Evolutionary conservation across 2,888 invertebrate genomes (phyloP), one percentile per base, ranked within the genome.

Genomic region (Athalia rosae): DNA sequence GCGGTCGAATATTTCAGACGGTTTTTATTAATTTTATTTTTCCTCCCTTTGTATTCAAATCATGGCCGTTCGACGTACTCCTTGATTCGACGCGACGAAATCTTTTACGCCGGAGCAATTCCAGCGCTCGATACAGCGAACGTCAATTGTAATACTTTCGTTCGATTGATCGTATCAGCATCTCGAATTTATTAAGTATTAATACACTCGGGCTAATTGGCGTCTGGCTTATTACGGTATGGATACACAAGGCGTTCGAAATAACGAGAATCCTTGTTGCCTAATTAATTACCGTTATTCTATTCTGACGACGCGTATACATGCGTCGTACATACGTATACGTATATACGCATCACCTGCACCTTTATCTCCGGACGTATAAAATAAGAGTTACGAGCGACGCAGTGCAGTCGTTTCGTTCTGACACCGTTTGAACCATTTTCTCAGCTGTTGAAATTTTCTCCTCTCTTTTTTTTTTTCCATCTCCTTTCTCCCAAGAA

Each of bases 91-190:
- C 41, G 28, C 13, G 41, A 62, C 28, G 4, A 45, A 62, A 11
- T 43, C 45, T 62, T 62, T 62, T 28, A 28, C 11, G 62, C 9
- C 43, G 45, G 9, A 47, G 13, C 13, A 47, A 64, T 47, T 28
- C 45, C 15, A 47, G n/a, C 45, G 63, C 15, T 11, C n/a, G 50
- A 67, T 67, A n/a, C 53, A 53, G n/a, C 50, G 7, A 50, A 15
- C 11, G 67, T 67, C 67, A 67, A 67, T 67, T 53, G 67, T 11
- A n/a, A n/a, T n/a, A 48, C 50, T 28, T 28, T 67, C 28, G 67
- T 53, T 67, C 67, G 53, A 67, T 67, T 67, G 67, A 67, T 67
- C 28, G 67, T 53, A 67, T 67, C 67, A 67, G 50, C 48, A 53
- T 48, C 48, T 67, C 50, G 9, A 67, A 15, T 53, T 67, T 53